phyloP scores from a whole-genome alignment of 2,888 invertebrate species.

The Troglohyphantes excavatus region DNA sequence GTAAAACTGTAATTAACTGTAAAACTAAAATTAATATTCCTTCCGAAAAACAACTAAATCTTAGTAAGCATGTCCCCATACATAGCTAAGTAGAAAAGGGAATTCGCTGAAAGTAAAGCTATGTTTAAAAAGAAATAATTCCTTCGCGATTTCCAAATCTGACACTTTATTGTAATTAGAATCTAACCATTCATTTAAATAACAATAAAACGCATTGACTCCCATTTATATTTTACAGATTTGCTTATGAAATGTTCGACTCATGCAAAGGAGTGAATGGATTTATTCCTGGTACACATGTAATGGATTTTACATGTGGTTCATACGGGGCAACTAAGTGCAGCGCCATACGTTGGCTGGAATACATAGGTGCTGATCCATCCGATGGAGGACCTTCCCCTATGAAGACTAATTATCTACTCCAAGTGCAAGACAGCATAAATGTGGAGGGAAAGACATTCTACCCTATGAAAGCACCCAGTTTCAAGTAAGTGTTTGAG shows the following conservation, averaged over 20 bases:
- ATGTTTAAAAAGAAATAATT: too few relatives aligned
- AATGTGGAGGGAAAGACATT: neutral
- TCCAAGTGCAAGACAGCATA: neutral
- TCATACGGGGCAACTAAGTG: neutral
- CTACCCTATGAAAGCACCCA: neutral
- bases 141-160: too few relatives aligned
- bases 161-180: too few relatives aligned
- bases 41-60: too few relatives aligned
- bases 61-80: too few relatives aligned
- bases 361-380: neutral
- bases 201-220: too few relatives aligned
- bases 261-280: slow-evolving; percentile 8
- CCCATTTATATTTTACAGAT: too few relatives aligned
- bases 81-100: too few relatives aligned
- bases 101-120: too few relatives aligned
- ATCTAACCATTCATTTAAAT: too few relatives aligned
- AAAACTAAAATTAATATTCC: too few relatives aligned
- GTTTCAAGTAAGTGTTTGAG: neutral
- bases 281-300: neutral
- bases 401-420: neutral
- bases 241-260: neutral
- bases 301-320: neutral
- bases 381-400: neutral
- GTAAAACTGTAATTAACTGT: too few relatives aligned
- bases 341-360: neutral